Evolutionary conservation across 2,113 vertebrate species (phyloP), one percentile per base, ranked within the genome.

Genomic region (Cyprinodon tularosa): DNA sequence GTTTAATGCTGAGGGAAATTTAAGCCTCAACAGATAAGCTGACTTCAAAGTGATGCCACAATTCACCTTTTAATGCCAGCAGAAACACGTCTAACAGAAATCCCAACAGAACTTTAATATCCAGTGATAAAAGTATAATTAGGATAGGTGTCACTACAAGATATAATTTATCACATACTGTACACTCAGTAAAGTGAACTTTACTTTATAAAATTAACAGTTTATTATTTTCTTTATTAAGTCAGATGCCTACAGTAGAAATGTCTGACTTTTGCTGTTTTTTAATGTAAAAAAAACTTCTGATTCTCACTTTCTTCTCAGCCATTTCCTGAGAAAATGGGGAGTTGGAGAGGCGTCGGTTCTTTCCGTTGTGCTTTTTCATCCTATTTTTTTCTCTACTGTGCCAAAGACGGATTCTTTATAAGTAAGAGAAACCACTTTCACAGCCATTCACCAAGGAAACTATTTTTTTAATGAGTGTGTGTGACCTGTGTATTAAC

Each of bases 391-490:
- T 37, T 76, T 77, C 68, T 66, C 59, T 68, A 40, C 71, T 45
- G 40, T 62, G 68, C 74, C 61, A 64, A 48, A 77, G 86, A 86
- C 88, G 84, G 83, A 87, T 89, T 76, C 57, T 87, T 81, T 74
- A 81, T 75, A 76, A 80, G 76, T 80, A 48, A 5, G 60, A 79
- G 50, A 76, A 85, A 76, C 69, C 78, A 81, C 67, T 66, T 74
- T 86, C 76, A 76, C 40, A 69, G 72, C 44, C 44, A 74, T 75
- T 87, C 36, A 66, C 37, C 14, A 57, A 71, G 60, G 69, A 88
- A 81, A 84, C 57, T 63, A 62, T 17, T 74, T 70, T 42, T 72
- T 63, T 59, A 36, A 29, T 42, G 48, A 66, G 50, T 63, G 40
- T 48, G 15, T 20, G 72, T 65, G 45, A 39, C 50, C 3, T 64